phyloP scores from a whole-genome alignment of 2,113 vertebrate species.

The Chascanopsetta lugubris region DNA sequence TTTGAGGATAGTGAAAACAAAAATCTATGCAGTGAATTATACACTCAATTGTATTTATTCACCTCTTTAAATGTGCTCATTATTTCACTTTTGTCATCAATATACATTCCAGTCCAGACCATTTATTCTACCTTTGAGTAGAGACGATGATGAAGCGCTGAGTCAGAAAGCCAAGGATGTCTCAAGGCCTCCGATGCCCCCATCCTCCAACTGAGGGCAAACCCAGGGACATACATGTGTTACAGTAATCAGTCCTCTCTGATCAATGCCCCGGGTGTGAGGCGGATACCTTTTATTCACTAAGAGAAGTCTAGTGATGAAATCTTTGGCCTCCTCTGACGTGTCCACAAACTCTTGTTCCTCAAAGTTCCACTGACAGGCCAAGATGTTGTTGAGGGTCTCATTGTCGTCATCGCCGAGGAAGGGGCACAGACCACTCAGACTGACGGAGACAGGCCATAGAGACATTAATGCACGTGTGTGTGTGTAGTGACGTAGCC shows the following conservation, averaged over 20 bases:
- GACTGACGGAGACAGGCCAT: conserved; percentile 73
- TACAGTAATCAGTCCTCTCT: not conserved
- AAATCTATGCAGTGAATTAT: no score
- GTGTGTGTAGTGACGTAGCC: not conserved
- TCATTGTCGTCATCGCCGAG: conserved; percentile 91
- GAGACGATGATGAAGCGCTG: conserved; percentile 86
- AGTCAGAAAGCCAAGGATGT: conserved; percentile 92
- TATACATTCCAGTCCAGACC: not conserved
- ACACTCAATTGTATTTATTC: no score
- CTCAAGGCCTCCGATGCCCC: conserved; percentile 91
- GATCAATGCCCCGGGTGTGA: not conserved
- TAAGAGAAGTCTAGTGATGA: conserved; percentile 92
- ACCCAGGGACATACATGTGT: conserved; percentile 22
- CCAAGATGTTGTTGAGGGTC: conserved; percentile 94
- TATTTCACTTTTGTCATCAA: not conserved
- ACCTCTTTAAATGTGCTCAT: no score
- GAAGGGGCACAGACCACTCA: conserved; percentile 96
- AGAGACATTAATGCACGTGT: not conserved
- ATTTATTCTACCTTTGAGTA: conserved; percentile 80
- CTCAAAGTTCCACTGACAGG: conserved; percentile 92
- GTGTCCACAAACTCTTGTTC: conserved; percentile 89
- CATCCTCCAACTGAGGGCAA: conserved; percentile 90
- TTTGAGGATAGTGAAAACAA: no score
- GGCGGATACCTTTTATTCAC: conserved; percentile 88
- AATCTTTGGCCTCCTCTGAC: conserved; percentile 92